Conservation (phyloP, 2,797 vertebrate species). For the Euthynnus affinis region DNA sequence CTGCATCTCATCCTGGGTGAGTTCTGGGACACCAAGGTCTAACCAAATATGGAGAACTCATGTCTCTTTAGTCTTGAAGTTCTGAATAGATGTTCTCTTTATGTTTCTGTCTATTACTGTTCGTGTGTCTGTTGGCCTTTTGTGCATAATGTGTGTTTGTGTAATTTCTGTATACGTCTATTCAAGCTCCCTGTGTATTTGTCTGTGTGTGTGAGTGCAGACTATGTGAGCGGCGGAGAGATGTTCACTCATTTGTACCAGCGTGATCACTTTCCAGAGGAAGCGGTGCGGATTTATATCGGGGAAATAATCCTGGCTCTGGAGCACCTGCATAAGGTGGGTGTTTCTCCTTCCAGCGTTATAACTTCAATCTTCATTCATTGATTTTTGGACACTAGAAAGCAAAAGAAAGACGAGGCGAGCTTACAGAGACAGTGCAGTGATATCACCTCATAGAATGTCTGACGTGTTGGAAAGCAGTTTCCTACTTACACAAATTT, state of each 20-base stretch:
- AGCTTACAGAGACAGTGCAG: neutral
- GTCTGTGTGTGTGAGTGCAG: constrained; percentile 78
- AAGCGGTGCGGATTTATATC: constrained; percentile 92
- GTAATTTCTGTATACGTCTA: constrained; percentile 35
- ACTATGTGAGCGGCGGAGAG: constrained; percentile 95
- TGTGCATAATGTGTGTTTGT: constrained; percentile 30
- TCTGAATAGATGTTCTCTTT: constrained; percentile 31
- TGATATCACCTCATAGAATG: neutral
- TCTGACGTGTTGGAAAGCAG: neutral
- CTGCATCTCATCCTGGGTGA: constrained; percentile 95
- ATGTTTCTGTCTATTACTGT: constrained; percentile 24
- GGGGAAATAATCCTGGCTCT: constrained; percentile 94
- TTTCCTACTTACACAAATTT: neutral
- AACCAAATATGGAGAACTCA: neutral
- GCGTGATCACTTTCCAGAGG: constrained; percentile 93
- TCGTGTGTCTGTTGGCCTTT: constrained; percentile 22
- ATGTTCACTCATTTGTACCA: constrained; percentile 97
- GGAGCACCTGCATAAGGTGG: constrained; percentile 94
- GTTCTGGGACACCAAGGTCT: constrained; percentile 28
- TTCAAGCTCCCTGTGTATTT: constrained; percentile 55
- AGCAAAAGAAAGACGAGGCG: neutral
- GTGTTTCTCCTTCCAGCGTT: constrained; percentile 8
- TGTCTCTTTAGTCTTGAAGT: constrained; percentile 7
- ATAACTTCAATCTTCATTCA: neutral
- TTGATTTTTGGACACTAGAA: neutral